These are phyloP conservation scores for Camelus bactrianus DNA, from an alignment of 2,113 vertebrate species.

Conservation along the genomic window DNA sequence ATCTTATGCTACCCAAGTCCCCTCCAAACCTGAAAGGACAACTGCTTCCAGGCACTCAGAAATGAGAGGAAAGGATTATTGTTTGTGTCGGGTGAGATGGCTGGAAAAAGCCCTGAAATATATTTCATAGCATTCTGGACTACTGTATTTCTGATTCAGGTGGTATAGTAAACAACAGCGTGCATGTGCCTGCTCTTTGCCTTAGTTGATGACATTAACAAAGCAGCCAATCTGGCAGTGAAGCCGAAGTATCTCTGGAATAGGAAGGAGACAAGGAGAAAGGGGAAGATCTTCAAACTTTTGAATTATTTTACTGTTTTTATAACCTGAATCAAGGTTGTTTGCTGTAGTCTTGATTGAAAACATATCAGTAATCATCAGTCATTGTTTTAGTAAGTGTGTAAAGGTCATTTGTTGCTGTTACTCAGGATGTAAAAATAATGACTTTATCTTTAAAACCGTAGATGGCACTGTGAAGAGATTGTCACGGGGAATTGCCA, in stretches of 20 bases:
- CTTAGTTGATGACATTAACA: not conserved
- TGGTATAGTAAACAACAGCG: not conserved
- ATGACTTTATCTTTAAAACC: slow-evolving; percentile 52
- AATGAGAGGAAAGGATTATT: not conserved
- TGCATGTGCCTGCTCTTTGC: not conserved
- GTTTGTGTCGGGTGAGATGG: not conserved
- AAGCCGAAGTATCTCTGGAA: not conserved
- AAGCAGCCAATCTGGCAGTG: not conserved
- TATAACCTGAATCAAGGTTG: not conserved
- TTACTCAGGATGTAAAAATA: not conserved
- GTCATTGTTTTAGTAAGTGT: slow-evolving; percentile 12
- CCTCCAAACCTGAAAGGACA: not conserved
- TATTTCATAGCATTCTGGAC: not conserved
- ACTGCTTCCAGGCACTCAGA: not conserved
- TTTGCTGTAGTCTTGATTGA: not conserved
- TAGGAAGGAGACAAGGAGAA: accelerated
- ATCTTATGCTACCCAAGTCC: not conserved
- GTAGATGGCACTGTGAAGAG: not conserved
- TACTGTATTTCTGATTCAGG: not conserved
- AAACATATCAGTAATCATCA: not conserved
- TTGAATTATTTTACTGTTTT: not conserved
- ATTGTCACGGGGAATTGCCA: not conserved
- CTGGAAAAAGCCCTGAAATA: not conserved
- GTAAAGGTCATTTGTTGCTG: not conserved
- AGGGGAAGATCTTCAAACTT: not conserved